Conservation (phyloP, 2,113 vertebrate species). For the Emydura subglobosa region DNA sequence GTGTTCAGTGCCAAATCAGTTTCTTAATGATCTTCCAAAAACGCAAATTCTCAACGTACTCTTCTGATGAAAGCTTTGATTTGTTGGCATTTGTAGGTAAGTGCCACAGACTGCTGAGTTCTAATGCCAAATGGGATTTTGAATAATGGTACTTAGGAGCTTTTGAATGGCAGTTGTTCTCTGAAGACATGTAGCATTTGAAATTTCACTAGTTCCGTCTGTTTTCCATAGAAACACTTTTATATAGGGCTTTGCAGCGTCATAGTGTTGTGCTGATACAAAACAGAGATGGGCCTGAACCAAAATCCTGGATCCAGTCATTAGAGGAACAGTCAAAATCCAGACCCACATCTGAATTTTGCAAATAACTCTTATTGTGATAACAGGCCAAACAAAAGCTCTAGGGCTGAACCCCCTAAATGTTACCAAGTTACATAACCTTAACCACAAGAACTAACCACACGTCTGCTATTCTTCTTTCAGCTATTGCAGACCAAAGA, state of each 20-base stretch:
- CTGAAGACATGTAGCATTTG: neutral
- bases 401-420: neutral
- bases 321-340: neutral
- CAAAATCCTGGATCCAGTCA: rapidly evolving
- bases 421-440: neutral
- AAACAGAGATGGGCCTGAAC: neutral
- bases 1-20: neutral
- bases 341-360: neutral
- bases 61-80: neutral
- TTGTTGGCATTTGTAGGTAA: neutral
- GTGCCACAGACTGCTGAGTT: neutral
- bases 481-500: neutral
- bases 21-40: neutral
- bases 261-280: neutral
- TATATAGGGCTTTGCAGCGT: neutral
- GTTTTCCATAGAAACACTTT: neutral
- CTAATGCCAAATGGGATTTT: neutral
- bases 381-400: neutral
- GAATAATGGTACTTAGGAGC: neutral
- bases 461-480: neutral
- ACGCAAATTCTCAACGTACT: neutral
- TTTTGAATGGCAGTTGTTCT: neutral
- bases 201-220: neutral
- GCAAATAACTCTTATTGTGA: neutral
- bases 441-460: neutral